Percentiles rank a stretch among this genome's conserved stretches.
These are phyloP conservation scores for Harpegnathos saltator DNA, from an alignment of 1,140 invertebrate genomes.

Conservation along the genomic window DNA sequence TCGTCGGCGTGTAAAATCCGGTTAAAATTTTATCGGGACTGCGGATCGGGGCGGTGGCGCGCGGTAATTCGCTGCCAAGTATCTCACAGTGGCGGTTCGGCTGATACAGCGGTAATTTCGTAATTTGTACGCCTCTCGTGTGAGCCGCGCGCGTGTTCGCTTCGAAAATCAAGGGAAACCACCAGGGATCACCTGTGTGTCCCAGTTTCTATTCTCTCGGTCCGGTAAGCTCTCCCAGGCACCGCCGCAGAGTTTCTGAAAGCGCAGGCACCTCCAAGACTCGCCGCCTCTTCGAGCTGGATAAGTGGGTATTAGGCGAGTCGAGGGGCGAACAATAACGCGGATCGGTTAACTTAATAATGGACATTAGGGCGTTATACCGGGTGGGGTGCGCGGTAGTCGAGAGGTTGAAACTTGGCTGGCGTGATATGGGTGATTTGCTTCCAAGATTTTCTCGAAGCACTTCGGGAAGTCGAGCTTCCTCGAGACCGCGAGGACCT, in stretches of 20 bases:
- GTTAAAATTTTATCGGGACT: slow-evolving; percentile 51
- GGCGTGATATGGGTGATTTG: slow-evolving; percentile 73
- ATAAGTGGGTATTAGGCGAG: slow-evolving; percentile 76
- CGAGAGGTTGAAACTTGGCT: slow-evolving; percentile 70
- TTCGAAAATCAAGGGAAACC: slow-evolving; percentile 73
- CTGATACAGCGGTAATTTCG: slow-evolving; percentile 69
- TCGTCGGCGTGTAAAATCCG: slow-evolving; percentile 15
- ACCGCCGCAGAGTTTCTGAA: slow-evolving; percentile 67
- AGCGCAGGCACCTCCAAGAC: slow-evolving; percentile 69
- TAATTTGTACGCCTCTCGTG: slow-evolving; percentile 66
- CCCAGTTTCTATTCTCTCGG: slow-evolving; percentile 74
- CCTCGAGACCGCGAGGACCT: slow-evolving; percentile 50
- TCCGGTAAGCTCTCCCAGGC: slow-evolving; percentile 64
- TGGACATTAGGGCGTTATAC: slow-evolving; percentile 75
- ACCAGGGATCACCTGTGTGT: slow-evolving; percentile 70
- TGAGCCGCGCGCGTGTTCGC: slow-evolving; percentile 66
- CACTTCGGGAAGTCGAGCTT: slow-evolving; percentile 71
- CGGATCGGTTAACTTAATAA: slow-evolving; percentile 78
- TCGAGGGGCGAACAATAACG: slow-evolving; percentile 75
- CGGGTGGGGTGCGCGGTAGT: slow-evolving; percentile 46
- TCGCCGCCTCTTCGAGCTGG: slow-evolving; percentile 65
- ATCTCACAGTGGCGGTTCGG: slow-evolving; percentile 40
- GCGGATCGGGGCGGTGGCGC: slow-evolving; percentile 3
- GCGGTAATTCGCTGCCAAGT: slow-evolving; percentile 43
- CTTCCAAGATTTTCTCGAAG: slow-evolving; percentile 74